Base-by-base conservation (phyloP, 2,888 invertebrate genomes). In the Gnatocerus cornutus region DNA sequence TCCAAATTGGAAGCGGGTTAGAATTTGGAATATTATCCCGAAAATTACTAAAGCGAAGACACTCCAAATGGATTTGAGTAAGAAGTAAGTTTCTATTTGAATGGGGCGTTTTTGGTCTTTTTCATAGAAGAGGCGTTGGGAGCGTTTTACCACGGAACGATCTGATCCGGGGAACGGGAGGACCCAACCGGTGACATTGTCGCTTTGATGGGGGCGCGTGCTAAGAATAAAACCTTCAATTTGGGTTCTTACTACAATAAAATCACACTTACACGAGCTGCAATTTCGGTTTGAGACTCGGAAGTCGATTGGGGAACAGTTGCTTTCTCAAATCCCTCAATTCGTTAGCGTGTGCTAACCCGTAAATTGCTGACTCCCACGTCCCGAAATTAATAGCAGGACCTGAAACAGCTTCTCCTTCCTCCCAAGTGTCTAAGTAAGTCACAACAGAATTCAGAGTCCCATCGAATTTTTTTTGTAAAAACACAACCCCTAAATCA, bases 351-450 rank as follows among this genome's bases (percentile, higher is more conserved):
- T 92, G 85, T 0, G 91, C 89, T 58, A 97, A 78, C 0, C 95
- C 92, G 82, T 96, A 87, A 3, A 98, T 89, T 0, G 93, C 89
- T 0, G 97, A 96, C 81, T 95, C 92, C 92, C 96, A 98, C 0
- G 98, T 98, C 9, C 93, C 96, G 81, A 90, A 93, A 85, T 98
- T 92, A 41, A 94, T 78, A 3, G 81, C 73, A 0, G 92, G 86
- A 4, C 88, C 89, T 37, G 85, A 80, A 8, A 75, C 71, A 0
- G 74, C 68, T 1, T 76, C 77, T 1, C 78, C 83, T 48, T 84
- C 80, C 66, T 80, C 79, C 75, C 84, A 84, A 0, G 56, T 56
- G 48, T 73, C 73, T 52, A 96, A 74, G 81, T 92, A 96, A 0
- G 91, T 89, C 82, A 93, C 92, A 50, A 93, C 90, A 0, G 92